Conservation (phyloP, 2,113 vertebrate species). For the Callipepla californica region DNA sequence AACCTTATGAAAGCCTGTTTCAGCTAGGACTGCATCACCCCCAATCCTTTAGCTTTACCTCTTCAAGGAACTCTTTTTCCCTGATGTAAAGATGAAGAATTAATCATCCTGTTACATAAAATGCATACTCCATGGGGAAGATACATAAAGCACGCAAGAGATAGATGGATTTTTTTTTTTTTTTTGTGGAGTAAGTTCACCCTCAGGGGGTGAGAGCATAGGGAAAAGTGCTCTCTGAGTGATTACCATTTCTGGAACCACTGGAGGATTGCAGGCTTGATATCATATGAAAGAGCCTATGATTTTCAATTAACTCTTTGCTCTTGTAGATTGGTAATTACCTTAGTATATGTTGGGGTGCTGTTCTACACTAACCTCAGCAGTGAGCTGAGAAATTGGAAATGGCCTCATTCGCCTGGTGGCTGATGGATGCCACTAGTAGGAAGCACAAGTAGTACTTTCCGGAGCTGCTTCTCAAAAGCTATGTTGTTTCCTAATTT, state of each 20-base stretch:
- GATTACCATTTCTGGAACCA: slow-evolving; percentile 46
- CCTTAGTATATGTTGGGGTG: not conserved
- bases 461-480: not conserved
- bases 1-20: slow-evolving; percentile 17
- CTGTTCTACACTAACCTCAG: not conserved
- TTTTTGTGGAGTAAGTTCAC: slow-evolving; percentile 50
- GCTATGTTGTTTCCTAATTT: not conserved
- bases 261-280: slow-evolving; percentile 14
- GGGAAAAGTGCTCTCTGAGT: slow-evolving; percentile 39
- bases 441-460: not conserved
- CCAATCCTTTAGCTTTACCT: not conserved
- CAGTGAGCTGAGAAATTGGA: not conserved
- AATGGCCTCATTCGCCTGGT: not conserved
- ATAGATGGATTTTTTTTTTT: not conserved
- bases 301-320: slow-evolving; percentile 59
- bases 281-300: slow-evolving; percentile 20
- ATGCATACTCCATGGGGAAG: slow-evolving; percentile 40
- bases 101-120: slow-evolving; percentile 68
- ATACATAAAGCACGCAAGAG: not conserved
- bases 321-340: slow-evolving; percentile 36
- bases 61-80: slow-evolving; percentile 34
- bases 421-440: not conserved
- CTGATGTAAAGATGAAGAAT: slow-evolving; percentile 39
- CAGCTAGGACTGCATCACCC: not conserved
- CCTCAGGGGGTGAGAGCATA: slow-evolving; percentile 35